phyloP scores from a whole-genome alignment of 2,113 vertebrate species.

The Callopanchax toddi region DNA sequence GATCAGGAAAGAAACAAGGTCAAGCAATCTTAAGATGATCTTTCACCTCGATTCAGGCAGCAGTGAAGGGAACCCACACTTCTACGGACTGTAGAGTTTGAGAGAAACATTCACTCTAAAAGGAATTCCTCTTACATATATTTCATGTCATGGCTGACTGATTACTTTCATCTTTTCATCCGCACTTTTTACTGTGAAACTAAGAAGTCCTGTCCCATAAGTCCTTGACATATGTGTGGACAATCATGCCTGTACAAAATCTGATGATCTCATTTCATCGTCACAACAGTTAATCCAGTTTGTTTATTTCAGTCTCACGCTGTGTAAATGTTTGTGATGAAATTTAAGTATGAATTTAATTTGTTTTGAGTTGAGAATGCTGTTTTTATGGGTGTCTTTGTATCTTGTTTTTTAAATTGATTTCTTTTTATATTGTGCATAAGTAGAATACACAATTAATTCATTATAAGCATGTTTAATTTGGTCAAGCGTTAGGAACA shows the following conservation, averaged over 20 bases:
- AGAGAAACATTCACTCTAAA: slow-evolving; percentile 62
- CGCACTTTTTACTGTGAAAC: slow-evolving; percentile 59
- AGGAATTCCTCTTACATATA: slow-evolving; percentile 46
- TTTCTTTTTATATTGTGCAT: slow-evolving; percentile 53
- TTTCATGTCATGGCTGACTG: slow-evolving; percentile 37
- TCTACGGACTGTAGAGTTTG: slow-evolving; percentile 56
- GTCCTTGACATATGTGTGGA: slow-evolving; percentile 48
- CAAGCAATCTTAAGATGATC: slow-evolving; percentile 88
- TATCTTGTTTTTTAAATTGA: slow-evolving; percentile 55
- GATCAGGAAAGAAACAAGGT: slow-evolving; percentile 92
- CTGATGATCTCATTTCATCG: slow-evolving; percentile 42
- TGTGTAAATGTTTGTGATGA: slow-evolving; percentile 39
- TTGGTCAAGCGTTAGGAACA: slow-evolving; percentile 19
- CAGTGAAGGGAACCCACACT: slow-evolving; percentile 39
- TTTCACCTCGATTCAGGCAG: slow-evolving; percentile 26
- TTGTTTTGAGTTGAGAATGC: slow-evolving; percentile 57
- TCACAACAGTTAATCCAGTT: slow-evolving; percentile 27
- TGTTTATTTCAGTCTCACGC: slow-evolving; percentile 53
- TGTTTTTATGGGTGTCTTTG: slow-evolving; percentile 43
- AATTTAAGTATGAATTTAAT: slow-evolving; percentile 30
- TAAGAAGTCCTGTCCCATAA: slow-evolving; percentile 44
- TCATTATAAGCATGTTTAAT: slow-evolving; percentile 58
- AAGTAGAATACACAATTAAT: slow-evolving; percentile 19
- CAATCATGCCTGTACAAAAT: slow-evolving; percentile 62
- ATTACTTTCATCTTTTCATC: slow-evolving; percentile 42